These are phyloP conservation scores for Cistogaster globosa DNA, from an alignment of 2,888 invertebrate genomes.

Conservation along the genomic window DNA sequence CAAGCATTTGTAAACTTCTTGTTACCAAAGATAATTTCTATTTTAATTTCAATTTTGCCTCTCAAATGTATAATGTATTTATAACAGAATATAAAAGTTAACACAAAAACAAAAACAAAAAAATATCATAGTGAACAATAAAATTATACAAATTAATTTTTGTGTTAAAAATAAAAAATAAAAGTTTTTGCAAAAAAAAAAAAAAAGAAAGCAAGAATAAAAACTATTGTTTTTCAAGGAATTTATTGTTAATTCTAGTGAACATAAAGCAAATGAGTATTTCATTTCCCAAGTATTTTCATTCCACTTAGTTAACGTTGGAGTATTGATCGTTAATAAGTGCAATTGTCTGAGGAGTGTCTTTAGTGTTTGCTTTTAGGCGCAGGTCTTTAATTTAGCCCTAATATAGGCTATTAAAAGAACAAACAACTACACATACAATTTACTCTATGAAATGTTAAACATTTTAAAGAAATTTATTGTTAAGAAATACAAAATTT, in stretches of 20 bases:
- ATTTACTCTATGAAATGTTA: constrained; percentile 13
- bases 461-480: constrained; percentile 39
- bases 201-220: not conserved
- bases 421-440: constrained; percentile 14
- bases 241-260: too few relatives aligned
- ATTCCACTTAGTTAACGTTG: constrained; percentile 15
- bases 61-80: not conserved
- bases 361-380: constrained; percentile 69
- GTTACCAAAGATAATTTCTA: not conserved
- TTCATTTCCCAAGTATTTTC: constrained; percentile 23
- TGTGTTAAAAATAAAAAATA: not conserved
- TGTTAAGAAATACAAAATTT: not conserved
- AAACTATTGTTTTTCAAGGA: too few relatives aligned
- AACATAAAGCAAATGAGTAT: not conserved
- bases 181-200: not conserved
- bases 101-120: too few relatives aligned
- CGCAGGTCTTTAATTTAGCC: constrained; percentile 69
- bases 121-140: not conserved
- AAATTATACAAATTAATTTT: constrained; percentile 22
- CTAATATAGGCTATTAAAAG: constrained; percentile 32
- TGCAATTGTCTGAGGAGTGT: constrained; percentile 68
- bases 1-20: constrained; percentile 23
- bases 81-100: too few relatives aligned
- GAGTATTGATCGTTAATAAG: constrained; percentile 69
- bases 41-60: not conserved